Conservation (phyloP, 2,888 invertebrate genomes). For the Pyrochroa serraticornis region DNA sequence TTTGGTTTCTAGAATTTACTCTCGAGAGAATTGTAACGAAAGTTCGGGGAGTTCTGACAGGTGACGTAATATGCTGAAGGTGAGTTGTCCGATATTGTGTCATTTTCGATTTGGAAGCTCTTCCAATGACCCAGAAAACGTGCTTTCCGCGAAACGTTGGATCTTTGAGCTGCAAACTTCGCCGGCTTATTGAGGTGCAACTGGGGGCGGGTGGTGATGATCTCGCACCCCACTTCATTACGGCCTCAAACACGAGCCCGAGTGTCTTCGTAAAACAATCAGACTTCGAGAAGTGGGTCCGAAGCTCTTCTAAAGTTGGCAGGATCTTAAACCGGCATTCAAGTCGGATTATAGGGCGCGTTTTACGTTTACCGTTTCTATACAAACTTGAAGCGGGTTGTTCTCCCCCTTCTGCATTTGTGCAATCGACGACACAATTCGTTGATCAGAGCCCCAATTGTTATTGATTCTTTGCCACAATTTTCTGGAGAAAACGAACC, state of each 20-base stretch:
- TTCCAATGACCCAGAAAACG: neutral
- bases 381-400: conserved; percentile 15
- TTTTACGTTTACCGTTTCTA: conserved; percentile 22
- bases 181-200: neutral
- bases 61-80: too few relatives aligned
- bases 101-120: neutral
- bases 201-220: neutral
- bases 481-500: too few relatives aligned
- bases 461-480: too few relatives aligned
- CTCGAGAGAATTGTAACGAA: too few relatives aligned
- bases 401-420: too few relatives aligned
- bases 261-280: conserved; percentile 24
- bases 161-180: neutral
- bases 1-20: too few relatives aligned
- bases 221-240: neutral
- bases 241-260: neutral
- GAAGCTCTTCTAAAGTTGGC: conserved; percentile 18
- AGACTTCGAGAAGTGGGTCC: conserved; percentile 16
- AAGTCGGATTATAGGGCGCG: conserved; percentile 19
- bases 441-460: too few relatives aligned
- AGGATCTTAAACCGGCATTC: conserved; percentile 23
- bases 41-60: too few relatives aligned
- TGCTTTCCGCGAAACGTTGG: neutral
- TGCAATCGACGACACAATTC: too few relatives aligned
- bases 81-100: too few relatives aligned